Base-by-base conservation (phyloP, 1,140 invertebrate genomes). In the Gonioctena quinquepunctata region DNA sequence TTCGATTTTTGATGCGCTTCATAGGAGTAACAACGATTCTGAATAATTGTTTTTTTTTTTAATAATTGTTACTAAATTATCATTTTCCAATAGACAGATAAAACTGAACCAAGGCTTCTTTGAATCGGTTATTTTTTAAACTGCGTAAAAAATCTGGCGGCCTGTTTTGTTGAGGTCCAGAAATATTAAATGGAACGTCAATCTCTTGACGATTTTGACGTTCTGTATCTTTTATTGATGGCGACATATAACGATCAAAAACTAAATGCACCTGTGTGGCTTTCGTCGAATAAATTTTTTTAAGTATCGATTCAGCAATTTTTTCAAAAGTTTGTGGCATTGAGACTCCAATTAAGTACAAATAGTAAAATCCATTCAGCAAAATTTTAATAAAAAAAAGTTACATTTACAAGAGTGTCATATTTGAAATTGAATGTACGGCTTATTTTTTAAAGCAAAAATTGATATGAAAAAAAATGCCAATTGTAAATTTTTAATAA, bases 141-240 rank as follows among this genome's bases (percentile, higher is more conserved):
- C 54, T 57, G 18, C 22, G 54, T 23, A 57, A 57, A 57, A 57
- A 57, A 57, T 57, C 22, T 57, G 18, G 11, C 11, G 54, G 54
- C 54, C 54, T 22, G 22, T 22, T n/a, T 22, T 57, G 22, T 57
- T 33, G 28, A 33, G 28, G 28, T 33, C 28, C 28, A 33, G 28
- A 33, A 33, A 33, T 33, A 33, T 33, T 33, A 33, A 33, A 33
- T 33, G 28, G 28, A 33, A 33, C 28, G 28, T 33, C 28, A 11
- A 75, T 63, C 66, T 75, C 76, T 68, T 80, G 19, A 56, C 79
- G 66, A 52, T 63, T 77, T 74, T 70, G 11, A 26, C 79, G 66
- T 78, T 82, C 78, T 1, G 21, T 73, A 79, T 82, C 78, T 79
- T 82, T 82, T 16, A 82, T 81, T 26, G 77, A 81, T 2, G 78